A percentile compares a stretch with the other conserved stretches of the same genome.
These are phyloP conservation scores for Cephus spinipes DNA, from an alignment of 2,888 invertebrate species.

Conservation along the genomic window DNA sequence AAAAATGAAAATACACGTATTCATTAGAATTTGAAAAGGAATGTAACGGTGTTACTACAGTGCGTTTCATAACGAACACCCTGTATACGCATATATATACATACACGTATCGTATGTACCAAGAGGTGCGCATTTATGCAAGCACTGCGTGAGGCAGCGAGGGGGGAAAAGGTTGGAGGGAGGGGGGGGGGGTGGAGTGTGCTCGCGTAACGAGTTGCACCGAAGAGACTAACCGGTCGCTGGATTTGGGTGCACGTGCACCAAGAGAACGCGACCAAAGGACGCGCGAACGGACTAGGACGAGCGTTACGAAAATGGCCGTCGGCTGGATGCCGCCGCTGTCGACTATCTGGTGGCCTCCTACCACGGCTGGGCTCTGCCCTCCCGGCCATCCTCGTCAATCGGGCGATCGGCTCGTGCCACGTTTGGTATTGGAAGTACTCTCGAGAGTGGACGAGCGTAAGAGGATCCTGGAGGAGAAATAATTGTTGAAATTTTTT, in stretches of 20 bases:
- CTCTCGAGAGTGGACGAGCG: not conserved
- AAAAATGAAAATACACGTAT: too few relatives aligned
- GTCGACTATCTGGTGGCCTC: not conserved
- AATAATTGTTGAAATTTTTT: not conserved
- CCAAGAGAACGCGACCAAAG: slow-evolving; percentile 16
- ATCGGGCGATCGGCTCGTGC: not conserved
- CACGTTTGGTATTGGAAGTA: not conserved
- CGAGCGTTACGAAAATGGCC: slow-evolving; percentile 13
- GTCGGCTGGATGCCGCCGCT: not conserved
- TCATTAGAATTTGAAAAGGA: too few relatives aligned
- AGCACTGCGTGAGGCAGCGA: slow-evolving; percentile 4
- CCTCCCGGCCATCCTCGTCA: not conserved
- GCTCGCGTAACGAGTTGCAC: slow-evolving; percentile 23
- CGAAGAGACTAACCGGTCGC: not conserved
- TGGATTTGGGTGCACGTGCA: slow-evolving; percentile 25
- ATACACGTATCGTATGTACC: too few relatives aligned
- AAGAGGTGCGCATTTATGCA: not conserved
- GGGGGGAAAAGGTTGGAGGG: not conserved
- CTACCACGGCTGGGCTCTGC: not conserved
- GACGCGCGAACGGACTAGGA: slow-evolving; percentile 16
- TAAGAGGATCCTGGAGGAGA: not conserved
- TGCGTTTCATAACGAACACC: too few relatives aligned
- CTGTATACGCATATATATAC: not conserved
- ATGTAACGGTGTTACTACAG: too few relatives aligned
- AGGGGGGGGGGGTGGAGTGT: slow-evolving; percentile 6